Base-by-base conservation (phyloP, 2,888 invertebrate species). In the Hydriomena furcata region DNA sequence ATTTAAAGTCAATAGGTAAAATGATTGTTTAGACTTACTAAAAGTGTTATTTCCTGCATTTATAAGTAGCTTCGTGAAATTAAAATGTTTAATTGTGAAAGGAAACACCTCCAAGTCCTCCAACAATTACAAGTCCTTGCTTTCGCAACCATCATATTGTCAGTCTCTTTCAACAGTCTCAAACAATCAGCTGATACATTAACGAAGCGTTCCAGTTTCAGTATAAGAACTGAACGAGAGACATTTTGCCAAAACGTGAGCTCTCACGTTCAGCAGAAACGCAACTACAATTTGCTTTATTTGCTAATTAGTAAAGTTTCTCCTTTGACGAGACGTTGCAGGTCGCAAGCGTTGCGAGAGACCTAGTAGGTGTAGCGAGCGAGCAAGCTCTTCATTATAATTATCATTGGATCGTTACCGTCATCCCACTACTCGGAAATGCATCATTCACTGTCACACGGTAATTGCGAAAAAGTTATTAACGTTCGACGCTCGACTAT, bases 241-340 rank as follows among this genome's bases (percentile, higher is more conserved):
- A 73, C 68, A 75, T 71, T 65, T 49, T 51, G 62, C 50, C 55
- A 58, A 30, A 55, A 69, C 63, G 69, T 67, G 70, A 72, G 72
- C 68, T 76, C 66, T 67, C 75, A 69, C 71, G 75, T 74, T 74
- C 70, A 73, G 63, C 63, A 50, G 55, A 66, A 75, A 75, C 72
- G 77, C 69, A 69, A 74, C 74, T 78, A 76, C 78, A 77, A 77
- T 81, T 76, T 72, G 76, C 73, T 78, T 82, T 84, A 84, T 85
- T 84, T 80, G 79, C 80, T 84, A 84, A 85, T 85, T 85, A 84
- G 78, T 70, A 76, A 84, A 84, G 82, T 84, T 84, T 73, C 68
- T 66, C 60, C 79, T 79, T 81, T 82, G 81, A 80, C 68, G 71
- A 66, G 66, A 64, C 52, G 45, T 52, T 31, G 37, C 43, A 40